Conservation (phyloP, 1,140 invertebrate genomes). For the Drosophila sp. region DNA sequence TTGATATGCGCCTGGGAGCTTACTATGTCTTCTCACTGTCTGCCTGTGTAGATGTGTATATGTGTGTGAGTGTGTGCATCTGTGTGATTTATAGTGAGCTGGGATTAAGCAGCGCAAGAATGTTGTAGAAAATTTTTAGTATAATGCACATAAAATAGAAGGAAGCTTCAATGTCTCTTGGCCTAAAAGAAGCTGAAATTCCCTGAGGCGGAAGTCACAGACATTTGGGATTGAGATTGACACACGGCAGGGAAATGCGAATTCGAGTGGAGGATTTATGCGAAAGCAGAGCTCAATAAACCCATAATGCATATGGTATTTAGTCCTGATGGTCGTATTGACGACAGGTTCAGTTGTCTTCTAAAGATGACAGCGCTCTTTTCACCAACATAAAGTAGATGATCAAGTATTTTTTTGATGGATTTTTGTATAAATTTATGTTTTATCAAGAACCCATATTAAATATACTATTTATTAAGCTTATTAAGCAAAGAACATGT, state of each 20-base stretch:
- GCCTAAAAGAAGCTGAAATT: conserved; percentile 19
- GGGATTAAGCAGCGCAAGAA: conserved; percentile 77
- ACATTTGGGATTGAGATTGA: conserved; percentile 21
- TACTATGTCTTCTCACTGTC: conserved; percentile 65
- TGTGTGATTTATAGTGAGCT: conserved; percentile 81
- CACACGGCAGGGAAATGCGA: neutral
- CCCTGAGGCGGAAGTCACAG: conserved; percentile 40
- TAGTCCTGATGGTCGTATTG: neutral
- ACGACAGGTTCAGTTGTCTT: neutral
- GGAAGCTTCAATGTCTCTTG: conserved; percentile 18
- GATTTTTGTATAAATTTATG: too few species aligned
- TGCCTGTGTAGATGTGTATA: conserved; percentile 20
- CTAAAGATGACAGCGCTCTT: too few species aligned
- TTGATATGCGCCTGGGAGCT: conserved; percentile 79
- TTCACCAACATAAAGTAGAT: too few species aligned
- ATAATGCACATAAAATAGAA: conserved; percentile 53
- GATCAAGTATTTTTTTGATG: too few species aligned
- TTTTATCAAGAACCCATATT: too few species aligned
- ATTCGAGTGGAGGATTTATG: neutral
- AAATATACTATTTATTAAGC: too few species aligned
- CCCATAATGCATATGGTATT: conserved; percentile 29
- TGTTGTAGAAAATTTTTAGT: conserved; percentile 69
- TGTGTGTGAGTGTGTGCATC: conserved; percentile 32
- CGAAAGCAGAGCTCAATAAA: conserved; percentile 20
- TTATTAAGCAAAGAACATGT: too few species aligned